These are phyloP conservation scores for Callopanchax toddi DNA, from an alignment of 2,113 vertebrate genomes.

Conservation along the genomic window DNA sequence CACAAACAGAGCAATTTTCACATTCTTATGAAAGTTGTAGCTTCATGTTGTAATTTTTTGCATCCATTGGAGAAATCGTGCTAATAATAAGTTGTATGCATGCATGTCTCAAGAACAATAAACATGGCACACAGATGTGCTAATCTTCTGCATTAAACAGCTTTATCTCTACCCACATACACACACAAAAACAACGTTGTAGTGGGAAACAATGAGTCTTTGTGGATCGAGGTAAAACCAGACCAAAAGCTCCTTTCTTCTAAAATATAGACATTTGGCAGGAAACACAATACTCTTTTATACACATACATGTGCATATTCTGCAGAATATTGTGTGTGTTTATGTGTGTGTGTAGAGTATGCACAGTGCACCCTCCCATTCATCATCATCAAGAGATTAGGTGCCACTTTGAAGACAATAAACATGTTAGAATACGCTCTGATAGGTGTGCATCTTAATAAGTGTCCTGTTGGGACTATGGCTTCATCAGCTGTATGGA, in stretches of 20 bases:
- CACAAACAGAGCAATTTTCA: background rate
- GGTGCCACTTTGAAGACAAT: constrained; percentile 23
- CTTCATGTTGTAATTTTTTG: background rate
- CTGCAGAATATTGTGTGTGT: background rate
- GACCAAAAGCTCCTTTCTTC: background rate
- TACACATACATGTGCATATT: background rate
- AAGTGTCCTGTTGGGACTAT: constrained; percentile 18
- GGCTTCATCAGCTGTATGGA: constrained; percentile 22
- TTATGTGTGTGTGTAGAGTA: background rate
- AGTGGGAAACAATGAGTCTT: background rate
- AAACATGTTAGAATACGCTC: constrained; percentile 32
- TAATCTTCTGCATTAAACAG: background rate
- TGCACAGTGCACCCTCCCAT: background rate
- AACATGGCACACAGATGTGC: constrained; percentile 7
- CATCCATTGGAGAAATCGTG: background rate
- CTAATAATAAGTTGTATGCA: background rate
- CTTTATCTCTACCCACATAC: background rate
- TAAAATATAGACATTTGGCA: background rate
- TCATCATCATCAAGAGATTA: background rate
- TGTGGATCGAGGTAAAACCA: background rate
- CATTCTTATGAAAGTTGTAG: background rate
- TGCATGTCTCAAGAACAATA: background rate
- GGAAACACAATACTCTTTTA: background rate
- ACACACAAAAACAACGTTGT: background rate
- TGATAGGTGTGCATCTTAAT: constrained; percentile 42